Evolutionary conservation across 2,797 vertebrate species (phyloP).

Genomic region (Sebastiscus tertius): DNA sequence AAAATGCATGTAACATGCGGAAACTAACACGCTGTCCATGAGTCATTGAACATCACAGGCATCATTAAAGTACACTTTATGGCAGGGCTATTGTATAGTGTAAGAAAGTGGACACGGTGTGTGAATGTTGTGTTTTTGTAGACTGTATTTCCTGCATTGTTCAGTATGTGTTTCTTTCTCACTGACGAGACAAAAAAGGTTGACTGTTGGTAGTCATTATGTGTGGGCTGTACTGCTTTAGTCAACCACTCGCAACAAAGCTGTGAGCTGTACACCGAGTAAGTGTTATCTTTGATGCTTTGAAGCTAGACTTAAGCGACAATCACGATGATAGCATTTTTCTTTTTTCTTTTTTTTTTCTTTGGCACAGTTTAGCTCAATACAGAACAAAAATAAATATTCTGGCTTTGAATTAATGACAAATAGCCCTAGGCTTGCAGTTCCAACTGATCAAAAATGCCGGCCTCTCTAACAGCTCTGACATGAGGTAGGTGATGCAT

Average conservation of each 20-base stretch:
- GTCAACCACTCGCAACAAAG: background rate
- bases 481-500: slow-evolving; percentile 67
- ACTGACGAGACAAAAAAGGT: background rate
- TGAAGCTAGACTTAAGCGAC: background rate
- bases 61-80: background rate
- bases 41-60: background rate
- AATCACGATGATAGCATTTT: background rate
- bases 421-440: slow-evolving; percentile 59
- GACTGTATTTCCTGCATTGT: too few relatives aligned
- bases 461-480: slow-evolving; percentile 57
- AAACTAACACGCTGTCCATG: too few relatives aligned
- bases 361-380: slow-evolving; percentile 31
- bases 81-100: background rate
- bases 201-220: background rate
- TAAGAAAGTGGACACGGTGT: background rate
- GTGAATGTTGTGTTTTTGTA: too few relatives aligned
- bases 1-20: too few relatives aligned
- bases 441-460: slow-evolving; percentile 70
- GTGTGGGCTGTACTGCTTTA: background rate
- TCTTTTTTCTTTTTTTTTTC: background rate
- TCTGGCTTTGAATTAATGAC: slow-evolving; percentile 71
- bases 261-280: background rate
- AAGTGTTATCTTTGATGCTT: background rate
- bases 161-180: background rate
- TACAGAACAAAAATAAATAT: slow-evolving; percentile 62